These are phyloP conservation scores for Amiota minor DNA, from an alignment of 2,888 invertebrate species.

Conservation along the genomic window DNA sequence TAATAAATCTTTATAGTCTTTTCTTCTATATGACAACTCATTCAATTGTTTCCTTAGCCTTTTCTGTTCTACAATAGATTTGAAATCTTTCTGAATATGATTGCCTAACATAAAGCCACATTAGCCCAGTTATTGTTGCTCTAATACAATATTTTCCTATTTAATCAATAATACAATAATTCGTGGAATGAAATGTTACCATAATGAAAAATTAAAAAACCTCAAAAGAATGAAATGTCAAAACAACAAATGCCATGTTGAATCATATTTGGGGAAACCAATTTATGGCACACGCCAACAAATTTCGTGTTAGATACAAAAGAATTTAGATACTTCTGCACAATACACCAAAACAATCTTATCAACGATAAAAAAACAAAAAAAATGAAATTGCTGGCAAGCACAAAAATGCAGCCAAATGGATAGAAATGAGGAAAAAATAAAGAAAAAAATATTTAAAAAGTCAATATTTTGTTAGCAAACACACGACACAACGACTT, in stretches of 20 bases:
- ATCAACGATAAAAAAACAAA: background rate
- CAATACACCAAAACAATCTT: background rate
- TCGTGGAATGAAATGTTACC: no score
- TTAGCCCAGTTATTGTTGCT: no score
- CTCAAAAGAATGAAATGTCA: constrained; percentile 35
- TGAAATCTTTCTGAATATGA: no score
- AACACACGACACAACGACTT: constrained; percentile 37
- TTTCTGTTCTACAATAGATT: no score
- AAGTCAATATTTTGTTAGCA: constrained; percentile 61
- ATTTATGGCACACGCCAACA: constrained; percentile 59
- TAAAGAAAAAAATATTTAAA: constrained; percentile 50
- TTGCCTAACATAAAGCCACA: no score
- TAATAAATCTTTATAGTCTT: no score
- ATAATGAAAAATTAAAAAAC: constrained; percentile 4
- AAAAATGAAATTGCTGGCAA: background rate
- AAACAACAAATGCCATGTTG: constrained; percentile 35
- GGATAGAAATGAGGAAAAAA: no score
- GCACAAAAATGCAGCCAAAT: constrained; percentile 3
- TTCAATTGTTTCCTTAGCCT: no score
- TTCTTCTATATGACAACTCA: no score
- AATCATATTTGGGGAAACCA: constrained; percentile 37
- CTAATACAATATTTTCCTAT: no score
- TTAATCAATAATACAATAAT: no score
- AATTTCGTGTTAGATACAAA: constrained; percentile 45
- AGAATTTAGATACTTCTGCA: background rate